Evolutionary conservation across 2,113 vertebrate species (phyloP).

Genomic region (Lepus americanus): DNA sequence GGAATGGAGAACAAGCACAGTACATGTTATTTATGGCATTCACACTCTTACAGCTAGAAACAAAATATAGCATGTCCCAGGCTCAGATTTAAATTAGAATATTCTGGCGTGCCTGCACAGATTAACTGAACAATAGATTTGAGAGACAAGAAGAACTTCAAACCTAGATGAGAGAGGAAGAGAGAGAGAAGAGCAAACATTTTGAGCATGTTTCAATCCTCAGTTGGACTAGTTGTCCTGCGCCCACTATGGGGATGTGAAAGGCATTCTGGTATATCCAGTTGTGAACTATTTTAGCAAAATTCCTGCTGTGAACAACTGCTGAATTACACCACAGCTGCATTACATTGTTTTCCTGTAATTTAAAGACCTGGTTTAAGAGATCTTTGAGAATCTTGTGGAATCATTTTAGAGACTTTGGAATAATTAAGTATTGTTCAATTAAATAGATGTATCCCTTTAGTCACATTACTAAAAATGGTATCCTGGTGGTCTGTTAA

Average conservation of each 20-base stretch:
- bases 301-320: slow-evolving; percentile 49
- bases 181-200: background rate
- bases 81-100: slow-evolving; percentile 68
- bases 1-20: slow-evolving; percentile 77
- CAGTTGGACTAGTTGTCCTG: slow-evolving; percentile 63
- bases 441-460: slow-evolving; percentile 13
- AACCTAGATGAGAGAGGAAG: background rate
- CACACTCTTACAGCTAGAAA: slow-evolving; percentile 76
- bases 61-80: slow-evolving; percentile 75
- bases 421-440: slow-evolving; percentile 33
- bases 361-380: slow-evolving; percentile 38
- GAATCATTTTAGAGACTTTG: slow-evolving; percentile 17
- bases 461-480: slow-evolving; percentile 16
- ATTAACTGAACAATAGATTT: slow-evolving; percentile 77
- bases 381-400: slow-evolving; percentile 52
- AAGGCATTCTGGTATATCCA: slow-evolving; percentile 60
- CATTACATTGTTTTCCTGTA: slow-evolving; percentile 51
- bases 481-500: background rate
- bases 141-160: slow-evolving; percentile 61
- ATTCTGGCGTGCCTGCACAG: slow-evolving; percentile 47
- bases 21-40: slow-evolving; percentile 65
- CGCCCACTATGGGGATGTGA: slow-evolving; percentile 19
- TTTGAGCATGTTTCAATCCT: slow-evolving; percentile 66
- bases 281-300: slow-evolving; percentile 55
- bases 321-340: slow-evolving; percentile 24